Evolutionary conservation across 2,888 invertebrate species (phyloP), one percentile per base, ranked within the genome.

Genomic region (Cheilosia urbana): DNA sequence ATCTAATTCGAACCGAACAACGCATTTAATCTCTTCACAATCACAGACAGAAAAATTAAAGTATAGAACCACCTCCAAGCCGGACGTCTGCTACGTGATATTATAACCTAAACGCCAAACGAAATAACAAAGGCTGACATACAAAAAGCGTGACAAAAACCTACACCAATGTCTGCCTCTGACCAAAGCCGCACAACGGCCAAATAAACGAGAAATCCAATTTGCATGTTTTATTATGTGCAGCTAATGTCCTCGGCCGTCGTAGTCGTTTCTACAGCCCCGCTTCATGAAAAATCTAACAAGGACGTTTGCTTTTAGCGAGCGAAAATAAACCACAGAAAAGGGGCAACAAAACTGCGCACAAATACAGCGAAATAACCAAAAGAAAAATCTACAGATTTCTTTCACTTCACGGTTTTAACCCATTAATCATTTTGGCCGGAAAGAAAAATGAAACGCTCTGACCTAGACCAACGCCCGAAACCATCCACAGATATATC

Each of bases 171-270:
- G 65, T 3, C 24, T 47, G 45, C 57, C 60, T 73, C 66, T 66
- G 66, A 47, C 51, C 58, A 58, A 21, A 37, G 30, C 72, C 63
- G n/a, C n/a, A 49, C 51, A 51, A 27, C n/a, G 68, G 40, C 51
- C 66, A 60, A 69, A 45, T 57, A 55, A 75, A 68, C 53, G 62
- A 66, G 62, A 72, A 75, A 80, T 80, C 80, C 62, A 80, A 75
- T 80, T 75, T 80, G 60, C 75, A 80, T 68, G 45, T 73, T 80
- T 75, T 80, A 68, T 68, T 66, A 80, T 75, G 63, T 69, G 55
- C 69, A 49, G 55, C 78, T 73, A 78, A 78, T 78, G 62, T 63
- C 63, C 69, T 49, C 49, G 60, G 9, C 47, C 34, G 37, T 37
- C 55, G 58, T 30, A 21, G 21, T 45, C 34, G 37, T 37, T 37